Conservation (phyloP, 2,113 vertebrate genomes). For the Baryphthengus martii region DNA sequence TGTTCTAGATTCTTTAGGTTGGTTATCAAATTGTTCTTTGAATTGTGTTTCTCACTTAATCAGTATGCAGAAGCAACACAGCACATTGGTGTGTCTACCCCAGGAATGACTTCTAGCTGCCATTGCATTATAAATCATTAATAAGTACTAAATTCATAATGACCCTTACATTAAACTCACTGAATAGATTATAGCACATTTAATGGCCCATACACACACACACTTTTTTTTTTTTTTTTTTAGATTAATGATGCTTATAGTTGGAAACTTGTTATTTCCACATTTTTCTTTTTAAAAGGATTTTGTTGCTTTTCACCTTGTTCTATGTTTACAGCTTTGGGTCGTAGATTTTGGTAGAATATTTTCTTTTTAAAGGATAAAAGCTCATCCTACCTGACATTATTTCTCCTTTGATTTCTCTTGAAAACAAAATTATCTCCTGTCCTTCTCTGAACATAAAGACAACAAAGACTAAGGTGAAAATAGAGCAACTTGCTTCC, state of each 20-base stretch:
- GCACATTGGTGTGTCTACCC: neutral
- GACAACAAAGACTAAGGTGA: neutral
- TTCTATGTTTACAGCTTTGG: neutral
- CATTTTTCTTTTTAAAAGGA: neutral
- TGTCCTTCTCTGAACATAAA: neutral
- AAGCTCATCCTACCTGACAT: neutral
- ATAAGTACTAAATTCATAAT: slow-evolving; percentile 3
- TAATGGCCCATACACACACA: neutral
- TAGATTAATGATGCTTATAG: neutral
- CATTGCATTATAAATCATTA: slow-evolving; percentile 10
- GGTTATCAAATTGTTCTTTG: neutral
- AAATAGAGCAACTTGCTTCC: neutral
- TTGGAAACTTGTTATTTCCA: neutral
- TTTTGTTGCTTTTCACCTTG: slow-evolving; percentile 2
- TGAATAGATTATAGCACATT: neutral
- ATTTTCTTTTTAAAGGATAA: neutral
- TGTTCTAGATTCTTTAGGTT: neutral
- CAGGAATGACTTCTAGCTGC: neutral
- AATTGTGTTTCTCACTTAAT: neutral
- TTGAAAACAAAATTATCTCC: neutral
- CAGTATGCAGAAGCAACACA: neutral
- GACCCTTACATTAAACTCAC: neutral
- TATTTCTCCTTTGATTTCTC: neutral
- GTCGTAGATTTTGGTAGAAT: neutral
- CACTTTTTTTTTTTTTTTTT: neutral